phyloP scores from a whole-genome alignment of 1,140 invertebrate species.

The Potamilus streckersoni region DNA sequence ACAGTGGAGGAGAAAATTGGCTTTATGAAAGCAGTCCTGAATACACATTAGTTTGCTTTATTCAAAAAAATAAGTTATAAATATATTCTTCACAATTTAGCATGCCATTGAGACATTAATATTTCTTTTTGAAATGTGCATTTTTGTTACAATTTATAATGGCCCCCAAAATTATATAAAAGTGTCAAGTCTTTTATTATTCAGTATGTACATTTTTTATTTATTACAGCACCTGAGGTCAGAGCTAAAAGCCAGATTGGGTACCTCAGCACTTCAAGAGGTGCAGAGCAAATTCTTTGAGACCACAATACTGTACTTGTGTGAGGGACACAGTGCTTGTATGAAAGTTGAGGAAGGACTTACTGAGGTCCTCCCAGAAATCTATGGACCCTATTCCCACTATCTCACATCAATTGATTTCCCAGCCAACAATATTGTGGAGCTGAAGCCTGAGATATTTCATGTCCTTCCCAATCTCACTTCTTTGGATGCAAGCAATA shows the following conservation, averaged over 20 bases:
- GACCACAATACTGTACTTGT: conserved; percentile 35
- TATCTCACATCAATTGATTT: conserved; percentile 33
- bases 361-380: conserved; percentile 20
- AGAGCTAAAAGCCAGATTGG: neutral
- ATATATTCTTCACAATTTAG: no score
- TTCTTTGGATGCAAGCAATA: conserved; percentile 38
- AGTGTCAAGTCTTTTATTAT: no score
- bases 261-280: conserved; percentile 16
- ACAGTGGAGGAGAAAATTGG: no score
- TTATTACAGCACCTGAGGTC: no score
- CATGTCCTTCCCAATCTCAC: conserved; percentile 34
- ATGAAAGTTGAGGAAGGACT: conserved; percentile 35
- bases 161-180: no score
- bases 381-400: conserved; percentile 30
- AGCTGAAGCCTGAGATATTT: conserved; percentile 32
- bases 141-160: no score
- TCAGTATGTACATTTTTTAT: no score
- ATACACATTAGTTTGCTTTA: no score
- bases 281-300: conserved; percentile 25
- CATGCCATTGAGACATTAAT: no score
- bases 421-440: conserved; percentile 22
- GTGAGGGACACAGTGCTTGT: conserved; percentile 35
- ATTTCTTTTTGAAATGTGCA: no score
- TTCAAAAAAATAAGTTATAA: no score
- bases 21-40: no score